Evolutionary conservation across 2,888 invertebrate species (phyloP).

Genomic region (Lepidocyrtinus sp.): DNA sequence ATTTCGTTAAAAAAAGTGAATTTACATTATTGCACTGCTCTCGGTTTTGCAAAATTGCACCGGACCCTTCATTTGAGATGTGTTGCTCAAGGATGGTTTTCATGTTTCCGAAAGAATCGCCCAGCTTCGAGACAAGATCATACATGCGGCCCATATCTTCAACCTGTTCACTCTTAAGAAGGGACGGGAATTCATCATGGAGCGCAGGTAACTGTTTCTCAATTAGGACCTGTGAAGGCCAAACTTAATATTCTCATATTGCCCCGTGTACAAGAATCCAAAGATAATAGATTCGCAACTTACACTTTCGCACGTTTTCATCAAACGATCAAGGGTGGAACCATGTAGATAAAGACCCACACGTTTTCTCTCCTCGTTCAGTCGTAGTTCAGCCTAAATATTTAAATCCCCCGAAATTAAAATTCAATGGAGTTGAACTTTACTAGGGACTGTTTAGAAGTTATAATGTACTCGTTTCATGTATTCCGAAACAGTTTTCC

Average conservation of each 20-base stretch:
- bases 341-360: constrained; percentile 96
- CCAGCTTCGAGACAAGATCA: constrained; percentile 90
- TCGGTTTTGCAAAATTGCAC: constrained; percentile 34
- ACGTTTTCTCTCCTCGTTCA: constrained; percentile 93
- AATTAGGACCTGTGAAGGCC: constrained; percentile 81
- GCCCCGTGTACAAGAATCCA: neutral
- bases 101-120: constrained; percentile 92
- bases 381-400: constrained; percentile 95
- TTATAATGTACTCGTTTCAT: constrained; percentile 87
- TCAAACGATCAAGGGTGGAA: constrained; percentile 89
- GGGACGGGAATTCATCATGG: constrained; percentile 92
- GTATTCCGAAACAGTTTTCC: constrained; percentile 98
- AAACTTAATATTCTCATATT: too few species aligned
- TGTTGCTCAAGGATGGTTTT: neutral
- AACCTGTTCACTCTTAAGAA: constrained; percentile 95
- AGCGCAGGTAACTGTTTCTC: constrained; percentile 97
- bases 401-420: neutral
- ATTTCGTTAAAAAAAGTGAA: too few species aligned
- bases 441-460: neutral
- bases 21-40: constrained; percentile 44
- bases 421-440: neutral
- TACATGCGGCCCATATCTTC: constrained; percentile 97
- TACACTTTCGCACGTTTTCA: constrained; percentile 89
- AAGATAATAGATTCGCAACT: too few species aligned
- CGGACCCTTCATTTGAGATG: constrained; percentile 65